These are phyloP conservation scores for Rhabdomys dilectus DNA, from an alignment of 2,113 vertebrate species.

Conservation along the genomic window DNA sequence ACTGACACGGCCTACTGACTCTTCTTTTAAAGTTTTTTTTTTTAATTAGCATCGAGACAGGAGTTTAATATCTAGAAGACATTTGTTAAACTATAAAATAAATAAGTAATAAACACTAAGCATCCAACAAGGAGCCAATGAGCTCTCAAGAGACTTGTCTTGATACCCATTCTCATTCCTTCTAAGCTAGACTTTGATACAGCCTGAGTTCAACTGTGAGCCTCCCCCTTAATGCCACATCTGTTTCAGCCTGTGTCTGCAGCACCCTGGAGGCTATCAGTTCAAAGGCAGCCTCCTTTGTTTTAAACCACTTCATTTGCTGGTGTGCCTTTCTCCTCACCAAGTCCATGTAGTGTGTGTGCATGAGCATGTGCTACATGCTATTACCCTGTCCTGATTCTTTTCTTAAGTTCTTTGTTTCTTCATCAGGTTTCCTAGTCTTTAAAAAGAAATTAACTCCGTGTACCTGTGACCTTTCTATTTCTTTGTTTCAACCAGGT, in stretches of 20 bases:
- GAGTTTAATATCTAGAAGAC: too few species aligned
- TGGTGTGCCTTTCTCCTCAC: neutral
- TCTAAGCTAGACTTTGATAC: neutral
- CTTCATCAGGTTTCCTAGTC: neutral
- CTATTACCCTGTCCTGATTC: neutral
- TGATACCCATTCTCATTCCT: neutral
- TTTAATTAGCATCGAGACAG: neutral
- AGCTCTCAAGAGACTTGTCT: neutral
- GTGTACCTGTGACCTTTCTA: neutral
- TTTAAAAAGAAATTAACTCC: neutral
- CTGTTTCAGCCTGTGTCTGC: too few species aligned
- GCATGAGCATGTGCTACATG: neutral
- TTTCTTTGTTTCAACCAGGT: neutral
- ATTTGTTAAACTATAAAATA: too few species aligned
- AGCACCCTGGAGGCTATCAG: neutral
- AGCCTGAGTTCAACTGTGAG: neutral
- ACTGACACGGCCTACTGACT: neutral
- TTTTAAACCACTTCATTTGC: neutral
- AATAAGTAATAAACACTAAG: neutral
- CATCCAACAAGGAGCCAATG: neutral
- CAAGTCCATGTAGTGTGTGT: neutral
- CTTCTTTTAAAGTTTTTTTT: neutral
- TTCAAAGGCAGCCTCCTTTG: neutral
- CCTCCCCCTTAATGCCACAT: neutral
- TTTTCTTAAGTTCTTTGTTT: neutral